phyloP scores from a whole-genome alignment of 2,797 vertebrate species.

The Halcyon leucocephala region DNA sequence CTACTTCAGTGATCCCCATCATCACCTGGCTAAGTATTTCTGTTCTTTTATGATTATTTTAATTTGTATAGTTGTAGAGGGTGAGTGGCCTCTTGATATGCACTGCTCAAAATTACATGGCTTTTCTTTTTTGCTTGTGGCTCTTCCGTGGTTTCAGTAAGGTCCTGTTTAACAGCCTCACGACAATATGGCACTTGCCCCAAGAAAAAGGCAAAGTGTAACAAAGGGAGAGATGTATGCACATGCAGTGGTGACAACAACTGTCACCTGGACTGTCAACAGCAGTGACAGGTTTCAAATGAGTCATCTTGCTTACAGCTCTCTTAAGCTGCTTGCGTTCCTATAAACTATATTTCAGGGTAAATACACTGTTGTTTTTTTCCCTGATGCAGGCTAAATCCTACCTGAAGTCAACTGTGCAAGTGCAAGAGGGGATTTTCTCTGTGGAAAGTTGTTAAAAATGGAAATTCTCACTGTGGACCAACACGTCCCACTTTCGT shows the following conservation, averaged over 20 bases:
- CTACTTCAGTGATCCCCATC: background rate
- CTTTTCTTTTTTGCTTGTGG: rapidly evolving
- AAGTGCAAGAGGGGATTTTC: background rate
- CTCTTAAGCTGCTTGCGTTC: background rate
- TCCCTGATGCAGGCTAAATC: background rate
- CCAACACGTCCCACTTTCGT: background rate
- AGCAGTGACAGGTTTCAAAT: background rate
- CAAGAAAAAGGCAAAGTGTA: background rate
- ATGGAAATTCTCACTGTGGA: background rate
- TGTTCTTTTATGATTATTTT: background rate
- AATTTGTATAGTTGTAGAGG: background rate
- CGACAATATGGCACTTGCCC: background rate
- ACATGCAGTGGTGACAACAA: background rate
- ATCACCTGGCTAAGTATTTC: background rate
- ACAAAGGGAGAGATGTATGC: background rate
- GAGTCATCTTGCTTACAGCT: background rate
- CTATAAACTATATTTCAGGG: background rate
- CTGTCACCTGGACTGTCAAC: background rate
- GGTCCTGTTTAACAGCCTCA: background rate
- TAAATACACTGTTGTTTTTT: background rate
- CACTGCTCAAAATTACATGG: background rate
- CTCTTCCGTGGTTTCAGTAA: background rate
- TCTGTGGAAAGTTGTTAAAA: background rate
- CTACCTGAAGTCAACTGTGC: background rate
- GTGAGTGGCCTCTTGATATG: rapidly evolving